Percentiles rank a stretch among this genome's conserved stretches.
Evolutionary conservation across 30 jellyfish, hydroid and myxozoan genomes (phyloP).

Genomic region (Rhopilema esculentum): DNA sequence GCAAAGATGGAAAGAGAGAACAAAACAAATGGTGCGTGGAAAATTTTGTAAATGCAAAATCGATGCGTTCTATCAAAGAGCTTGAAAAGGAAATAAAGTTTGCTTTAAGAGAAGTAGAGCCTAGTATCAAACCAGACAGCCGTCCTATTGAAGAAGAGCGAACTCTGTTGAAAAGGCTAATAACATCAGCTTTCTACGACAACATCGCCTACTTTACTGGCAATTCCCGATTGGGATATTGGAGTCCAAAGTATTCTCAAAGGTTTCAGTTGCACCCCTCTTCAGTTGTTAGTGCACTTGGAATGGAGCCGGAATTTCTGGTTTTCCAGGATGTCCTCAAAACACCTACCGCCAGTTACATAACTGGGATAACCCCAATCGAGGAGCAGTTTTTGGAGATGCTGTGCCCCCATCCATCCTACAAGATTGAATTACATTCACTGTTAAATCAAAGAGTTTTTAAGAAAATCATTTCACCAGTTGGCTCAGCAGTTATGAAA

Average conservation of each 20-base stretch:
- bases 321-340: slow-evolving; percentile 63
- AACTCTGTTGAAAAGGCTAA: slow-evolving; percentile 1
- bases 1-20: background rate
- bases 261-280: slow-evolving; percentile 65
- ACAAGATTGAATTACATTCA: background rate
- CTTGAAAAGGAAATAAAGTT: slow-evolving; percentile 28
- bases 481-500: slow-evolving; percentile 31
- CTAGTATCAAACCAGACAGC: too few relatives aligned
- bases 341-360: slow-evolving; percentile 32
- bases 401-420: slow-evolving; percentile 24
- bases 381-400: background rate
- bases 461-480: background rate
- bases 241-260: slow-evolving; percentile 25
- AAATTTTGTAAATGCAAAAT: slow-evolving; percentile 65
- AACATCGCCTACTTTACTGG: slow-evolving; percentile 69
- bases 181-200: slow-evolving; percentile 23
- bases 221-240: slow-evolving; percentile 60
- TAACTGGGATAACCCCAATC: slow-evolving; percentile 41
- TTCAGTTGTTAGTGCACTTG: slow-evolving; percentile 51
- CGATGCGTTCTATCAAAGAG: slow-evolving; percentile 57
- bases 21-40: slow-evolving; percentile 61
- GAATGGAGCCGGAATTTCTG: slow-evolving; percentile 54
- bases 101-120: slow-evolving; percentile 1
- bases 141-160: slow-evolving; percentile 9
- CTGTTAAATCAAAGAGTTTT: background rate